Evolutionary conservation across 2,797 vertebrate species (phyloP).

Genomic region (Acanthis flammea): DNA sequence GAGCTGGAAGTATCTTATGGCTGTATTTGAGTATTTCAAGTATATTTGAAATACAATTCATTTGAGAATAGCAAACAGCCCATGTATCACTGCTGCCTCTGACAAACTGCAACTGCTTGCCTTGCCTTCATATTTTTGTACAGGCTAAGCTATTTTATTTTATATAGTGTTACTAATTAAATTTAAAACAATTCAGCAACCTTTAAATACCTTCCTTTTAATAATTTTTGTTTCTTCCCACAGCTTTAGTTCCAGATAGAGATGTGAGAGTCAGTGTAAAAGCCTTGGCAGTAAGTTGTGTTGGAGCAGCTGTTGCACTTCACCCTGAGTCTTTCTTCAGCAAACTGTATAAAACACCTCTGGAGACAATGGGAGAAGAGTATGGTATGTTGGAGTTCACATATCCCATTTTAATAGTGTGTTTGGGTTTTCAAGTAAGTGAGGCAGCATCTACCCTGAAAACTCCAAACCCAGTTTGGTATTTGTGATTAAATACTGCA

Average conservation of each 20-base stretch:
- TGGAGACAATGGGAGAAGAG: conserved; percentile 75
- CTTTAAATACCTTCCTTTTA: neutral
- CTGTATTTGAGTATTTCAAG: neutral
- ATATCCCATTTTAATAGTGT: neutral
- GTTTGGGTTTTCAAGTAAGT: neutral
- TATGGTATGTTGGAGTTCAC: conserved; percentile 74
- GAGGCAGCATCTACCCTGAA: neutral
- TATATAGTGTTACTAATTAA: neutral
- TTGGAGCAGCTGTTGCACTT: conserved; percentile 88
- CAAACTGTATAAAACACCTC: conserved; percentile 86
- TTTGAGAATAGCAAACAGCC: neutral
- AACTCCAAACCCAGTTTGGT: neutral
- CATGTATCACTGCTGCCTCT: neutral
- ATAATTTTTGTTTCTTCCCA: neutral
- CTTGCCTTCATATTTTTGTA: neutral
- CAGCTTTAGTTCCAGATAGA: conserved; percentile 91
- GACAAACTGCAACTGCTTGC: neutral
- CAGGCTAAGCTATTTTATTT: neutral
- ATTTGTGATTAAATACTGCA: neutral
- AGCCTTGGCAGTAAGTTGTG: conserved; percentile 92
- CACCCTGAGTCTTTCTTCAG: conserved; percentile 94
- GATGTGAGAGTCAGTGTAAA: conserved; percentile 97
- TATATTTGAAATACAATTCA: neutral
- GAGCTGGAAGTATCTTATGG: neutral
- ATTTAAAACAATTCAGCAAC: neutral